phyloP scores from a whole-genome alignment of 2,888 invertebrate species.

The Spicauda simplicius region DNA sequence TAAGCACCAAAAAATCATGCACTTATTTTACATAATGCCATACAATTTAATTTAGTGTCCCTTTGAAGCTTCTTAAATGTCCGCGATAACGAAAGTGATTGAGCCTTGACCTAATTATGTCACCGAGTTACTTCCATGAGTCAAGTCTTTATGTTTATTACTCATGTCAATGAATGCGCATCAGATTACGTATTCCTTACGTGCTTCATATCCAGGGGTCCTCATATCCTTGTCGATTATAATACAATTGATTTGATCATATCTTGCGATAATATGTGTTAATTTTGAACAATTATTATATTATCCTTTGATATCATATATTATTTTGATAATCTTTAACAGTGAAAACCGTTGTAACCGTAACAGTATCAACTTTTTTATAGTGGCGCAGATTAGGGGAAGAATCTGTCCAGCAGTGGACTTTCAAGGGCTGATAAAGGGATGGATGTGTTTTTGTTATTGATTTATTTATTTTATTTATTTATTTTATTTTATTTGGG shows the following conservation, averaged over 20 bases:
- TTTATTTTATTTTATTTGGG: too few relatives aligned
- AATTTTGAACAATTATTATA: neutral
- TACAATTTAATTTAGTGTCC: neutral
- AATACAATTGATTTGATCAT: conserved; percentile 7
- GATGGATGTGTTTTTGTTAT: too few relatives aligned
- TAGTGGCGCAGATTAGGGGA: too few relatives aligned
- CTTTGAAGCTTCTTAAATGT: neutral
- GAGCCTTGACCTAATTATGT: conserved; percentile 51
- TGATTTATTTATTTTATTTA: too few relatives aligned
- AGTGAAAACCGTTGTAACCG: too few relatives aligned
- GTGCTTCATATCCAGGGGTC: conserved; percentile 5
- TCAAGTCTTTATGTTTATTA: conserved; percentile 37
- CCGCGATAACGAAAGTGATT: conserved; percentile 42
- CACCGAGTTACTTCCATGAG: conserved; percentile 39
- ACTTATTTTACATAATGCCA: too few relatives aligned
- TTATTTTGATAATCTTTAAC: too few relatives aligned
- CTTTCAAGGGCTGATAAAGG: too few relatives aligned
- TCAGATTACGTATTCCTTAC: conserved; percentile 30
- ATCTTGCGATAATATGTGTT: neutral
- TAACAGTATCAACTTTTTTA: too few relatives aligned
- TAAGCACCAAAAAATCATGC: too few relatives aligned
- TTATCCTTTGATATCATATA: neutral
- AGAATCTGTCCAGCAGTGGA: too few relatives aligned
- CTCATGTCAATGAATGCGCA: conserved; percentile 28
- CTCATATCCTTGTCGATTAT: conserved; percentile 20